Evolutionary conservation across 1,140 invertebrate species (phyloP).

Genomic region (Neocloeon triangulifer): DNA sequence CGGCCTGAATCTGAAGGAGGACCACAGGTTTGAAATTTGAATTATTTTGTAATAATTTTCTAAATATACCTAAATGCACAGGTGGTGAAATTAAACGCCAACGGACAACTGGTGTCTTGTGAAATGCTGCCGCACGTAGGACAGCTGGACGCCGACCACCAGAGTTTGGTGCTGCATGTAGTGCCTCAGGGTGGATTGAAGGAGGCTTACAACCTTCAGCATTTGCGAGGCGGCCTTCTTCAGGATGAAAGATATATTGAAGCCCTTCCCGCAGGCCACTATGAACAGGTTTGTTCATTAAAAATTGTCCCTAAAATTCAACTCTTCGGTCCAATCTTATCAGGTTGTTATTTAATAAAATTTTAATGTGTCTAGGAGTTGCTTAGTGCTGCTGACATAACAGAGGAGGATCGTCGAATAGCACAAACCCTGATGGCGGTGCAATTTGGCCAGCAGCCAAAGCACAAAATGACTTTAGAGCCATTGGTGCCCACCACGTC

Average conservation of each 20-base stretch:
- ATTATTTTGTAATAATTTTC: too few species aligned
- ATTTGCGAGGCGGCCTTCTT: background rate
- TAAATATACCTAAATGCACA: too few species aligned
- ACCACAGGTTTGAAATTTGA: too few species aligned
- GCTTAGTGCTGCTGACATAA: slow-evolving; percentile 12
- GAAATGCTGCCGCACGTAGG: too few species aligned
- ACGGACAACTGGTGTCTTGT: too few species aligned
- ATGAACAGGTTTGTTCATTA: slow-evolving; percentile 1
- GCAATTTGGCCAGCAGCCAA: slow-evolving; percentile 24
- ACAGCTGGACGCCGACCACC: too few species aligned
- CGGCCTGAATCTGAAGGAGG: too few species aligned
- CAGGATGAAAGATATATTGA: background rate
- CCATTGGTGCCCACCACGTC: slow-evolving; percentile 2
- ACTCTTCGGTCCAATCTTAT: background rate
- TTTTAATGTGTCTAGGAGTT: background rate
- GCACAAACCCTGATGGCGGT: slow-evolving; percentile 25
- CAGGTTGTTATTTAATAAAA: background rate
- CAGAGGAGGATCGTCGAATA: slow-evolving; percentile 23
- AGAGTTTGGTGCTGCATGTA: too few species aligned
- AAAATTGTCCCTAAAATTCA: background rate
- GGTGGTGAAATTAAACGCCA: too few species aligned
- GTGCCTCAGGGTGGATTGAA: too few species aligned
- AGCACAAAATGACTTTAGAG: slow-evolving; percentile 17
- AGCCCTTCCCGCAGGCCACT: background rate
- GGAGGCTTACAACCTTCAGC: too few species aligned